phyloP scores from a whole-genome alignment of 2,113 vertebrate genomes.

The Semicossyphus pulcher region DNA sequence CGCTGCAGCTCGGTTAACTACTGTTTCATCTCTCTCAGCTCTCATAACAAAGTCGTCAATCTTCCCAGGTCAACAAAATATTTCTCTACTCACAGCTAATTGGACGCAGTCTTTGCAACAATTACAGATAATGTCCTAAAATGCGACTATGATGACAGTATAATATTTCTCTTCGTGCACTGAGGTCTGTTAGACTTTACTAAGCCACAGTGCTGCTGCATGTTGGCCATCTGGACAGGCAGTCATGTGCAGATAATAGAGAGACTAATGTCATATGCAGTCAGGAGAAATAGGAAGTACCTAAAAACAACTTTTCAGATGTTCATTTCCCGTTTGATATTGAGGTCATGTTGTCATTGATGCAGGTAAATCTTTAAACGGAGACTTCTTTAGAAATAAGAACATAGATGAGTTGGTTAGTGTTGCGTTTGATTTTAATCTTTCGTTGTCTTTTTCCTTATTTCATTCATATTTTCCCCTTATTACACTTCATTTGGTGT shows the following conservation, averaged over 20 bases:
- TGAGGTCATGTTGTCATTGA: neutral
- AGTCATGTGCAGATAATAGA: slow-evolving; percentile 19
- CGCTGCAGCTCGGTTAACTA: slow-evolving; percentile 3
- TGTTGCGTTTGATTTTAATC: neutral
- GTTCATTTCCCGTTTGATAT: neutral
- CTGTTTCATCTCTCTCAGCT: slow-evolving; percentile 33
- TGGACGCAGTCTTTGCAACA: neutral
- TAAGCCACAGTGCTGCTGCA: neutral
- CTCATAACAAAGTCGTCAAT: slow-evolving; percentile 15
- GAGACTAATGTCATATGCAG: slow-evolving; percentile 20
- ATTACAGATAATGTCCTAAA: slow-evolving; percentile 5
- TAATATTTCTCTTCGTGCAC: neutral
- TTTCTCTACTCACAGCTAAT: neutral
- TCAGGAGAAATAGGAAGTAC: neutral
- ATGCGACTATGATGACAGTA: slow-evolving; percentile 1
- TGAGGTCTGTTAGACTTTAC: neutral
- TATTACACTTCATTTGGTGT: neutral
- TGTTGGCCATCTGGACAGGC: slow-evolving; percentile 27
- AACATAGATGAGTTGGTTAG: neutral
- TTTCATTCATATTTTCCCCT: neutral
- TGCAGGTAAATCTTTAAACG: neutral
- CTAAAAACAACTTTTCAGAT: neutral
- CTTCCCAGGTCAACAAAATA: slow-evolving; percentile 22
- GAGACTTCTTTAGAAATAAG: neutral
- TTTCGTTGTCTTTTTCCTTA: neutral